Conservation (phyloP, 2,113 vertebrate genomes). For the Platysteira castanea region DNA sequence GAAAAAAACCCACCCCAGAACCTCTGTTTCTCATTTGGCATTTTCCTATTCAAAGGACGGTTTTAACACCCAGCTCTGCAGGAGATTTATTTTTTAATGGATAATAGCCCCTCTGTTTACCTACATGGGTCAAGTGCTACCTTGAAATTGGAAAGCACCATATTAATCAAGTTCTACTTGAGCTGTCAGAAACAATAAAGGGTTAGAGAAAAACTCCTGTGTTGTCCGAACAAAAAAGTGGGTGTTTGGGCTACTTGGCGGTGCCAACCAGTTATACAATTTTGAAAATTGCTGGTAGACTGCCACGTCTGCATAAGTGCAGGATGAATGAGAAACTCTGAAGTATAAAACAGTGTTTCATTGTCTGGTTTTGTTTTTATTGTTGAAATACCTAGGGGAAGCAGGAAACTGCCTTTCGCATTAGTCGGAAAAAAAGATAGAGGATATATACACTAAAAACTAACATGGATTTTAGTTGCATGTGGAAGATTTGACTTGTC, state of each 20-base stretch:
- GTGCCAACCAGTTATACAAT: conserved; percentile 10
- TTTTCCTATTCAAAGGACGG: conserved; percentile 22
- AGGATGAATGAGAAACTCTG: conserved; percentile 49
- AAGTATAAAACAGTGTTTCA: conserved; percentile 46
- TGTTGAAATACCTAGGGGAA: conserved; percentile 36
- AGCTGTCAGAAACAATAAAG: conserved; percentile 53
- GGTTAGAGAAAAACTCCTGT: conserved; percentile 39
- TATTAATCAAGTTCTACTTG: conserved; percentile 53
- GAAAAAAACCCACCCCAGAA: neutral
- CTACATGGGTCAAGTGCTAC: conserved; percentile 50
- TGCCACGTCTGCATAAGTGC: neutral
- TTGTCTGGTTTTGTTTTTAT: conserved; percentile 58
- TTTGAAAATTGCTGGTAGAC: conserved; percentile 55
- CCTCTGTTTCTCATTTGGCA: neutral
- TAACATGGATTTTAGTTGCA: neutral
- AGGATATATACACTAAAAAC: neutral
- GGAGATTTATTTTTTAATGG: conserved; percentile 53
- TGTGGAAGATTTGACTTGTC: conserved; percentile 46
- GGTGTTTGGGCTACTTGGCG: conserved; percentile 9
- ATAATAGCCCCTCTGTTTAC: conserved; percentile 56
- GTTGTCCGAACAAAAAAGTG: conserved; percentile 45
- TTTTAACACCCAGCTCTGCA: conserved; percentile 31
- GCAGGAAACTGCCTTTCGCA: conserved; percentile 33
- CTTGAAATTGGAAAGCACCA: conserved; percentile 44
- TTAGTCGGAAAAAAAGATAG: neutral